Evolutionary conservation across 2,888 invertebrate species (phyloP), one percentile per base, ranked within the genome.

Genomic region (Lepidocyrtinus sp.): DNA sequence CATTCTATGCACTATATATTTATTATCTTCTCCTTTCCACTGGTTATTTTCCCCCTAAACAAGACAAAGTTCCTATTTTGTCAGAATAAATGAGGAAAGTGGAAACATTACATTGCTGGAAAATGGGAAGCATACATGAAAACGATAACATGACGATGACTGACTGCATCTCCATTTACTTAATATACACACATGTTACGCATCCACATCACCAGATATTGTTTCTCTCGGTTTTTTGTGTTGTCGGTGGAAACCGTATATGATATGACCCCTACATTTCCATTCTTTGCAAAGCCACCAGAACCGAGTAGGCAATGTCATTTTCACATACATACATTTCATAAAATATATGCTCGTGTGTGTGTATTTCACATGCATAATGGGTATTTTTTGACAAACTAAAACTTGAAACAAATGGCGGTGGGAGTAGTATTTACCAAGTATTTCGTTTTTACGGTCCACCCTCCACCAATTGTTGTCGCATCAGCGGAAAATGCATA

Each of bases 381-480:
- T 59, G 50, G 2, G 15, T 50, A 17, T 50, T 59, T 59, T 19
- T 59, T n/a, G n/a, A 59, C 59, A 59, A 3, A n/a, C 59, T 21
- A 59, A 21, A 9, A 7, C 59, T 19, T 7, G 12, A 59, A 59
- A 59, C 22, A 59, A 59, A 59, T 68, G 45, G 27, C 27, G 26
- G 70, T 77, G 77, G 77, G 77, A 77, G 77, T 77, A 67, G 24
- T 77, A 77, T 77, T 77, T 77, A 77, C 77, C 67, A 72, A 78
- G 72, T 72, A 46, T 78, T 67, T 72, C 77, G 70, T 61, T 78
- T 77, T 71, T 77, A 77, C 67, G 61, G 71, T 77, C 71, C 77
- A 71, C 77, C 72, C 77, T 76, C 76, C 70, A 59, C 70, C 45
- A 63, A 21, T 62, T 59, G 21, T 21, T 59, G 21, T 36, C 36